A percentile compares a stretch with the other conserved stretches of the same genome.
Evolutionary conservation across 2,113 vertebrate genomes (phyloP).

Genomic region (Salvelinus sp.): DNA sequence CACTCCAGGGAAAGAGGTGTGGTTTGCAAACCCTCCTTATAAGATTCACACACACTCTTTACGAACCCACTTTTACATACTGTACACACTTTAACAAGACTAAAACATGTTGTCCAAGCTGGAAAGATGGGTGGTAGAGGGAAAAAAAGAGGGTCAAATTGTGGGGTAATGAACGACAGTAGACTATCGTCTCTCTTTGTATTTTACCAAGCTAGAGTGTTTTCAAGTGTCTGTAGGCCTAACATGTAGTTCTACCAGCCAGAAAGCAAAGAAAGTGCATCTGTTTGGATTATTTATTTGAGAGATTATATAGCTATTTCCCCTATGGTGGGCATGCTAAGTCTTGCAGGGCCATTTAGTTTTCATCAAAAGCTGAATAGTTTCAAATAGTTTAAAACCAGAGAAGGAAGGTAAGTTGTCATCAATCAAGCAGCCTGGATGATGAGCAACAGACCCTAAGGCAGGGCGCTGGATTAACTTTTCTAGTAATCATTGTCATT

Average conservation of each 20-base stretch:
- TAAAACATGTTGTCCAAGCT: constrained; percentile 46
- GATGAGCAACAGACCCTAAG: constrained; percentile 8
- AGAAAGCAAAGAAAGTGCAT: background rate
- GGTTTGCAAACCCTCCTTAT: constrained; percentile 7
- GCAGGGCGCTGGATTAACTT: constrained; percentile 8
- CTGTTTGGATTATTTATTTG: constrained; percentile 20
- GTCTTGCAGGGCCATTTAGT: too few relatives aligned
- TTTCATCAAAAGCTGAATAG: constrained; percentile 4
- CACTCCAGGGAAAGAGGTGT: background rate
- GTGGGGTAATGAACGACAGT: constrained; percentile 50
- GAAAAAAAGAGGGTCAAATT: constrained; percentile 23
- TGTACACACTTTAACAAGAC: constrained; percentile 31
- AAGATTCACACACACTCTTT: too few relatives aligned
- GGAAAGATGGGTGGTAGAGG: constrained; percentile 39
- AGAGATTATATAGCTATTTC: constrained; percentile 10
- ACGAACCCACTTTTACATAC: background rate
- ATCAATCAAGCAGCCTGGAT: constrained; percentile 11
- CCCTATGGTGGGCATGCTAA: too few relatives aligned
- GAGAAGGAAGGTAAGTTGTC: background rate
- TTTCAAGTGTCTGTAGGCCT: too few relatives aligned
- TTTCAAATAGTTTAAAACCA: constrained; percentile 4
- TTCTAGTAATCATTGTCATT: background rate
- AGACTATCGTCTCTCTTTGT: background rate
- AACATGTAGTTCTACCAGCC: too few relatives aligned
- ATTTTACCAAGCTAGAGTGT: too few relatives aligned